Percentiles rank a stretch among this genome's conserved stretches.
These are phyloP conservation scores for Mormoops blainvillei DNA, from an alignment of 2,113 vertebrate species.

Conservation along the genomic window DNA sequence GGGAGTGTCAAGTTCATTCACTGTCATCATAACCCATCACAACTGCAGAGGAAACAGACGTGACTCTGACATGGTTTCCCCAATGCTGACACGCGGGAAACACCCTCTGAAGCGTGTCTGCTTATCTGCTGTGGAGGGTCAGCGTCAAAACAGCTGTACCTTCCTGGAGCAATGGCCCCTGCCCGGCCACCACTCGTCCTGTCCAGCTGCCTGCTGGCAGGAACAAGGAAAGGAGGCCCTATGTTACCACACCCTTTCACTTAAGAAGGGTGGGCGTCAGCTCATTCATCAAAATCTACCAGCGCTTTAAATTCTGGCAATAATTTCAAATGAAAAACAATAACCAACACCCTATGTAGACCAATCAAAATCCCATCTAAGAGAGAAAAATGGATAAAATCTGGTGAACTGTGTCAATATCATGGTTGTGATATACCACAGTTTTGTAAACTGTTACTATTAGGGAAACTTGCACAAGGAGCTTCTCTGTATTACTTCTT, in stretches of 20 bases:
- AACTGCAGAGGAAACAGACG: not conserved
- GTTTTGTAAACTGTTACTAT: not conserved
- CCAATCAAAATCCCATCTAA: not conserved
- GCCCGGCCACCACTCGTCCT: not conserved
- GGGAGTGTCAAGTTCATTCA: not conserved
- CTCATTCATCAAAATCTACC: not conserved
- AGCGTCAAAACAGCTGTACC: not conserved
- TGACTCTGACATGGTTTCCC: not conserved
- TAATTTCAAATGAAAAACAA: not conserved
- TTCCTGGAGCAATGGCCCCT: fast-evolving
- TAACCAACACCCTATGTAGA: not conserved
- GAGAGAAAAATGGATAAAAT: not conserved
- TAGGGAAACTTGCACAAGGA: not conserved
- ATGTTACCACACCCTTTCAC: not conserved
- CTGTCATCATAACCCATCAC: not conserved
- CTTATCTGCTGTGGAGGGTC: not conserved
- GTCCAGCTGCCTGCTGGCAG: not conserved
- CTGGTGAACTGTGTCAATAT: not conserved
- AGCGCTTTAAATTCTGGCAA: not conserved
- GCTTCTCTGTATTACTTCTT: not conserved
- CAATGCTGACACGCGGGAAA: not conserved
- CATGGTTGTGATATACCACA: not conserved
- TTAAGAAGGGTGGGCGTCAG: not conserved
- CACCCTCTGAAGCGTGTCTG: not conserved
- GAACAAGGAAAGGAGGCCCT: not conserved